These are phyloP conservation scores for Solenopsis invicta DNA, from an alignment of 1,140 invertebrate genomes.

Conservation along the genomic window DNA sequence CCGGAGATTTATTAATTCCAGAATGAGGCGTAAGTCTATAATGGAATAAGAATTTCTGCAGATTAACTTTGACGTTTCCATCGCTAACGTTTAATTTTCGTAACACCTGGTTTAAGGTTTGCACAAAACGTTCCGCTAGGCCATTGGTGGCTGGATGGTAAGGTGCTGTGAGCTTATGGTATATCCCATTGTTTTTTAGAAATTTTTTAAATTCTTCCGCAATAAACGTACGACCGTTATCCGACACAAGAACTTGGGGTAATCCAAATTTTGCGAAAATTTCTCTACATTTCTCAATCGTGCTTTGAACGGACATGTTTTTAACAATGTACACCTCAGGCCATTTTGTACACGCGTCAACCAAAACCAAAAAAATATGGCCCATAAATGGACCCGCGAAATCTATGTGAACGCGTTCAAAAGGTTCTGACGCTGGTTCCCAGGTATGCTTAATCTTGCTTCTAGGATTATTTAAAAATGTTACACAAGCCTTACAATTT, in stretches of 20 bases:
- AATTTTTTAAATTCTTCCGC: background rate
- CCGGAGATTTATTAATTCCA: background rate
- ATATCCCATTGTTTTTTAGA: background rate
- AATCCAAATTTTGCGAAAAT: background rate
- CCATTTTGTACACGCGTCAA: slow-evolving; percentile 81
- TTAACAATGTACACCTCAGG: background rate
- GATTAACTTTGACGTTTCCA: background rate
- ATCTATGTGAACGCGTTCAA: slow-evolving; percentile 84
- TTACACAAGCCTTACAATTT: slow-evolving; percentile 56
- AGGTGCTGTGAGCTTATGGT: background rate
- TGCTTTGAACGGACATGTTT: background rate
- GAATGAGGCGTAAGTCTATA: background rate
- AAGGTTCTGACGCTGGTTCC: background rate
- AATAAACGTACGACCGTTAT: background rate
- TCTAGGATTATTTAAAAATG: slow-evolving; percentile 64
- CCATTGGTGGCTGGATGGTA: background rate
- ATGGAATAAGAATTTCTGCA: background rate
- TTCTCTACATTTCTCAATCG: background rate
- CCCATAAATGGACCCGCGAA: slow-evolving; percentile 84
- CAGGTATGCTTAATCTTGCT: slow-evolving; percentile 45
- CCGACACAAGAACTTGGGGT: background rate
- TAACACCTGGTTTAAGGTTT: background rate
- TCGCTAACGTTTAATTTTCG: background rate
- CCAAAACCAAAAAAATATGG: slow-evolving; percentile 81
- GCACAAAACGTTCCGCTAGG: background rate